Evolutionary conservation across 1,140 invertebrate genomes (phyloP).

Genomic region (Limonius californicus): DNA sequence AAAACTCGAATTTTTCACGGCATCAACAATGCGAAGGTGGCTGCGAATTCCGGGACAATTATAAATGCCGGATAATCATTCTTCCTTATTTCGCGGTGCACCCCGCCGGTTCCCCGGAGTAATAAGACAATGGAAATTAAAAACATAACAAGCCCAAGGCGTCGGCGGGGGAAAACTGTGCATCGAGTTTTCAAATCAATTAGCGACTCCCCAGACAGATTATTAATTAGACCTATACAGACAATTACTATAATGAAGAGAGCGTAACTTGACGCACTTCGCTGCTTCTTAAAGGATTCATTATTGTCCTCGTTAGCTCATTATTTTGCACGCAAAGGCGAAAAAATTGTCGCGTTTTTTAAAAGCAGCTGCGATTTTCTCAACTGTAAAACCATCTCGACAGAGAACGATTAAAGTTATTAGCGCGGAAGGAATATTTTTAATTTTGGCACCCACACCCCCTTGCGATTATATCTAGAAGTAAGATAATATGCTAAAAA

Average conservation of each 20-base stretch:
- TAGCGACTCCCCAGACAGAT: not conserved
- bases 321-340: not conserved
- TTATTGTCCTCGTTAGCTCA: not conserved
- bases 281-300: not conserved
- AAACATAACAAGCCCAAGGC: not conserved
- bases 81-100: not conserved
- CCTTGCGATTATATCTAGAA: no score
- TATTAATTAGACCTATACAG: constrained; percentile 5
- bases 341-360: not conserved
- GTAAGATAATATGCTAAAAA: no score
- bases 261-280: not conserved
- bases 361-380: not conserved
- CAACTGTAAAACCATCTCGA: no score
- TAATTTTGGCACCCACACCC: no score
- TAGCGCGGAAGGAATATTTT: no score
- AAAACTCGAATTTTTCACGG: constrained; percentile 2
- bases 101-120: not conserved
- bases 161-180: not conserved
- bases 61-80: constrained; percentile 13
- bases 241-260: not conserved
- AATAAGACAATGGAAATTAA: constrained; percentile 14
- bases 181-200: constrained; percentile 5
- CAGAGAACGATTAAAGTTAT: no score
- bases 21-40: not conserved
- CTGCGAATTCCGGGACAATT: not conserved